A percentile compares a stretch with the other conserved stretches of the same genome.
These are phyloP conservation scores for Caretta caretta DNA, from an alignment of 2,113 vertebrate species.

Conservation along the genomic window DNA sequence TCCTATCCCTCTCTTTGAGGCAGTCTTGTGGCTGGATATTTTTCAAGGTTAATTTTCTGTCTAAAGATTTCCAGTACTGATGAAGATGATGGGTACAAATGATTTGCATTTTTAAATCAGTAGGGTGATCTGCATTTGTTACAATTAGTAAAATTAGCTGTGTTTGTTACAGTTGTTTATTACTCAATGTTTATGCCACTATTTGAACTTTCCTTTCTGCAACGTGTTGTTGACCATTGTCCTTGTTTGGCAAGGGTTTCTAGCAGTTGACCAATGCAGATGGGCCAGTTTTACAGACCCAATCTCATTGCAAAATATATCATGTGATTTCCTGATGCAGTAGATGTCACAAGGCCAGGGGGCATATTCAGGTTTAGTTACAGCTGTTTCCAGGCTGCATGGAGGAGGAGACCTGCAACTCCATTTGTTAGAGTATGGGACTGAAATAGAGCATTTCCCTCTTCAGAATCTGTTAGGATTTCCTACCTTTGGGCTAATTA, in stretches of 20 bases:
- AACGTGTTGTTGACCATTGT: neutral
- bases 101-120: neutral
- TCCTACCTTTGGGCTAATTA: neutral
- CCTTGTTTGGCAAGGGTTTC: neutral
- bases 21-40: fast-evolving
- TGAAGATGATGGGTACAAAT: neutral
- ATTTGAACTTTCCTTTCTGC: neutral
- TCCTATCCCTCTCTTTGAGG: neutral
- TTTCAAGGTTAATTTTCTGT: neutral
- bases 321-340: neutral
- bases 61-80: neutral
- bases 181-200: neutral
- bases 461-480: neutral
- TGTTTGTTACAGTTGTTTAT: neutral
- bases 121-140: neutral
- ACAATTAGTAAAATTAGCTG: neutral
- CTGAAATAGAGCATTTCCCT: neutral
- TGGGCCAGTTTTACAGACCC: neutral
- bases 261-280: neutral
- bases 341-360: neutral
- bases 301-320: neutral
- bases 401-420: neutral
- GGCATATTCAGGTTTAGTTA: neutral
- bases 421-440: neutral
- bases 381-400: neutral